A percentile compares a stretch with the other conserved stretches of the same genome.
These are phyloP conservation scores for Argopecten irradians DNA, from an alignment of 1,140 invertebrate species.

Conservation along the genomic window DNA sequence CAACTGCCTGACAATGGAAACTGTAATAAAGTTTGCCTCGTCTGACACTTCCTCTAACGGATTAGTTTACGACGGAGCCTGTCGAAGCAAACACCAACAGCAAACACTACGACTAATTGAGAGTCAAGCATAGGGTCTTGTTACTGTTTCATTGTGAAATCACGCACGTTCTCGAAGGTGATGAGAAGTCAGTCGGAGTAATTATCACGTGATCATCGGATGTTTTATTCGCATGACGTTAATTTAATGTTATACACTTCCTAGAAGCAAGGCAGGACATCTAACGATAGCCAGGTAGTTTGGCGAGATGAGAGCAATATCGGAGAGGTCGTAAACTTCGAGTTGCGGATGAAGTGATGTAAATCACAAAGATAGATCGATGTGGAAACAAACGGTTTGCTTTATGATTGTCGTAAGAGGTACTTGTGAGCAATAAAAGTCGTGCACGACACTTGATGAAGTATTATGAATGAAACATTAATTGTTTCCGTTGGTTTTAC, in stretches of 20 bases:
- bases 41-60: background rate
- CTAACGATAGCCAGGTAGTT: background rate
- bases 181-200: background rate
- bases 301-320: background rate
- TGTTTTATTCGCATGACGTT: conserved; percentile 14
- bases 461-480: background rate
- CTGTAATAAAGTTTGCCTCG: background rate
- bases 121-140: conserved; percentile 12
- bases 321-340: background rate
- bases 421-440: background rate
- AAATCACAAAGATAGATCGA: conserved; percentile 17
- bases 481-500: background rate
- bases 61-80: background rate
- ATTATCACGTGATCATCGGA: conserved; percentile 4
- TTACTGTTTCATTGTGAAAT: background rate
- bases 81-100: background rate
- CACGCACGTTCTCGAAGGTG: conserved; percentile 10
- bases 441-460: background rate
- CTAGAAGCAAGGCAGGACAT: background rate
- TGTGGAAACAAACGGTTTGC: background rate
- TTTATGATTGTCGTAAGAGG: conserved; percentile 11
- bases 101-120: conserved; percentile 8
- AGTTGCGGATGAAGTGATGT: background rate
- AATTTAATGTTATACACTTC: conserved; percentile 18
- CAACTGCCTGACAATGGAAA: background rate